Evolutionary conservation across 2,797 vertebrate species (phyloP), one percentile per base, ranked within the genome.

Genomic region (Parambassis ranga): DNA sequence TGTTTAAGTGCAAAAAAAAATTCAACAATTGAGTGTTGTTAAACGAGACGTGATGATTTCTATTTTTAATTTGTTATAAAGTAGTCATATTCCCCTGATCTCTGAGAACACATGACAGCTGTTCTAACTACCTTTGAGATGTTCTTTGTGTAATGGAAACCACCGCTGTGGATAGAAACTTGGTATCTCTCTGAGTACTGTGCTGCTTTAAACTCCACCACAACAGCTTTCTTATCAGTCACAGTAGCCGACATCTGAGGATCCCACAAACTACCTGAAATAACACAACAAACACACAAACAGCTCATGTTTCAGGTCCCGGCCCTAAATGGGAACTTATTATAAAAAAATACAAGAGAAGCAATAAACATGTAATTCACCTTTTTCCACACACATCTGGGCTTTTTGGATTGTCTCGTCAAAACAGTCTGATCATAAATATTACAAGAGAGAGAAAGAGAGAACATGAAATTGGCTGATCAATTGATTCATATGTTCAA

Each of bases 201-300:
- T 14, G 71, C 59, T 11, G 81, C 14, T 18, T 84, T 8, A 81
- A 93, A 93, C 7, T n/a, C 19, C 50, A 92, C 50, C 4, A 51
- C 10, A 44, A 90, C 37, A 14, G 47, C 28, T 28, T 57, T 16
- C 7, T 9, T 18, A 27, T 70, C 49, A 8, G 63, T 18, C 16
- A 79, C 32, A 23, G 13, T 0, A 41, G 49, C 6, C 0, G 26
- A 53, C 32, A 88, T 59, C 6, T 38, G 11, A 24, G 65, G 86
- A 44, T 78, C 18, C 92, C 92, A 93, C 0, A 81, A 50, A 66
- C 86, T 90, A 1, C 89, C 92, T 93, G 69, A 47, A 76, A 79
- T 15, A 15, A 68, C 3, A 5, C 9, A 31, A 39, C 1, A 48
- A 61, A 28, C 43, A 19, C 22, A 69, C 11, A n/a, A n/a, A 20